These are phyloP conservation scores for Nasonia vitripennis DNA, from an alignment of 1,140 invertebrate species.

Conservation along the genomic window DNA sequence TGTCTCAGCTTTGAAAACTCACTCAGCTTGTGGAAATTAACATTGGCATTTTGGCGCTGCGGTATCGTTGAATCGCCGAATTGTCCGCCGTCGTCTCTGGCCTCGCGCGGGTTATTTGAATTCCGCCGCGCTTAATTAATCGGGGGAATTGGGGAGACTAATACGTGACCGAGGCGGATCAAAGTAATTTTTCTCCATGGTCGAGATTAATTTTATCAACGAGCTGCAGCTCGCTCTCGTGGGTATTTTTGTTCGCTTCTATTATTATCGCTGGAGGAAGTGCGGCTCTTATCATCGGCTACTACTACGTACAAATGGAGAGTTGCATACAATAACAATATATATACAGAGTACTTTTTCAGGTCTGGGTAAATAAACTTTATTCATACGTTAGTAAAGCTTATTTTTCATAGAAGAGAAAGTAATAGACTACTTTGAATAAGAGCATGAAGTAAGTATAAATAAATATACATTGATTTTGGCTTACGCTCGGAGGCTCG, in stretches of 20 bases:
- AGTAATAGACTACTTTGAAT: background rate
- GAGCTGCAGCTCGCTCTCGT: no score
- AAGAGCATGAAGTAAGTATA: background rate
- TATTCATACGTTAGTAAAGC: constrained; percentile 7
- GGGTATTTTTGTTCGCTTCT: no score
- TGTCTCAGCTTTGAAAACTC: no score
- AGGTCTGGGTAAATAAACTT: background rate
- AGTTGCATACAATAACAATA: background rate
- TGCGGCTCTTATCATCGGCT: background rate
- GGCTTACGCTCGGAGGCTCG: constrained; percentile 40
- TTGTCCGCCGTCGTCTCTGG: no score
- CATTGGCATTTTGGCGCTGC: no score
- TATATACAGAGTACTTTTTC: background rate
- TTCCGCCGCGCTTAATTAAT: background rate
- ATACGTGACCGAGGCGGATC: no score
- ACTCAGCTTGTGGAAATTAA: no score
- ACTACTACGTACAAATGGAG: background rate
- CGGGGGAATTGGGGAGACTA: background rate
- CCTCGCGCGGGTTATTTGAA: background rate
- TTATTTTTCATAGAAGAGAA: background rate
- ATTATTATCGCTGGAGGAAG: background rate
- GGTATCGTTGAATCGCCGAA: no score
- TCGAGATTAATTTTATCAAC: no score
- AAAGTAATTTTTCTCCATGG: constrained; percentile 11
- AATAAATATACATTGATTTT: constrained; percentile 33